Evolutionary conservation across 2,888 invertebrate genomes (phyloP), one percentile per base, ranked within the genome.

Genomic region (Diadromus collaris): DNA sequence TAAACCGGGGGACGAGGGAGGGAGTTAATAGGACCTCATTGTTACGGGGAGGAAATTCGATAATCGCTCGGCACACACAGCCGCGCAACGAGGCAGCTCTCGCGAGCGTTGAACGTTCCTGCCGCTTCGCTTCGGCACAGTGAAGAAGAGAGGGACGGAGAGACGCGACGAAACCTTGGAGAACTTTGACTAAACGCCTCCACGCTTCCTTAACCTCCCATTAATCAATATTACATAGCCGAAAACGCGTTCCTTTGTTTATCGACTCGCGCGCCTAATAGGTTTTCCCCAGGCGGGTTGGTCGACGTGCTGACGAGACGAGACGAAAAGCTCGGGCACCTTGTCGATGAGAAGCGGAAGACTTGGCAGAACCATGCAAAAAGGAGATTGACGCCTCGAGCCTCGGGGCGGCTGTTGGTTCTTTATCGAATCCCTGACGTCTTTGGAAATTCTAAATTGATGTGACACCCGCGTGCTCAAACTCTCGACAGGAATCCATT

Each of bases 161-260:
- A 46, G 74, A 70, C 41, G 71, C 72, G 71, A 74, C 75, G 77
- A 86, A 85, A 83, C 88, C 89, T 90, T 88, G 85, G 82, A 79
- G 90, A 91, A 91, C 89, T 90, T 91, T 90, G 90, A 90, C 90
- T 90, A 90, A 91, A 90, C 89, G 90, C 88, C 86, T 87, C 87
- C 88, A 90, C 89, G 90, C 90, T 91, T 91, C 90, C 90, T 90
- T 90, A 90, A 90, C 89, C 90, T 90, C 87, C 89, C 89, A 91
- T 91, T 91, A 91, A 91, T 91, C 90, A 91, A 91, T 91, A 90
- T 91, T 90, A 91, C 90, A 90, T 90, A 90, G 88, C 88, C 89
- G 87, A 89, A 89, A 90, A 90, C 84, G 77, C 79, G 89, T 88
- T 90, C 90, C 90, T 90, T 90, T 90, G 90, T 91, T 90, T 90